Conservation (phyloP, 1,140 invertebrate species). For the Dinoponera quadriceps region DNA sequence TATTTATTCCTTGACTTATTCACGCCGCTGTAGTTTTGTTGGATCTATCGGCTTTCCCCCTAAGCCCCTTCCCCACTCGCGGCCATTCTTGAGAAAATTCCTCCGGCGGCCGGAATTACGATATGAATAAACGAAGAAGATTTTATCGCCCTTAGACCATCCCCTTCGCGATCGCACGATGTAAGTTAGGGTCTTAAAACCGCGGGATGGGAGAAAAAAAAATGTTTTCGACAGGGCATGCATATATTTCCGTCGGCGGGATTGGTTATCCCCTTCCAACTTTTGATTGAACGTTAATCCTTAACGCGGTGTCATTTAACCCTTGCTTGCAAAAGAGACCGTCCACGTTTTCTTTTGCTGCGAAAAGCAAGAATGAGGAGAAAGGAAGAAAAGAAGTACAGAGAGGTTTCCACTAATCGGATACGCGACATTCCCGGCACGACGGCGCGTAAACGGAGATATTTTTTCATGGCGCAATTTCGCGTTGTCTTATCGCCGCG, state of each 20-base stretch:
- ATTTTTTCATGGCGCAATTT: neutral
- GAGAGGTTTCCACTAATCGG: neutral
- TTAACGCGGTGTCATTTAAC: neutral
- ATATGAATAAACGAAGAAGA: conserved; percentile 57
- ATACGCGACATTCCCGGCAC: neutral
- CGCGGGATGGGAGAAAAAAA: neutral
- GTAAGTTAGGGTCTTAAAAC: neutral
- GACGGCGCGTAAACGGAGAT: neutral
- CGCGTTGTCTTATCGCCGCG: neutral
- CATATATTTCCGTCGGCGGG: neutral
- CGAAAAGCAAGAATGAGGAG: too few species aligned
- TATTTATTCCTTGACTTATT: conserved; percentile 59
- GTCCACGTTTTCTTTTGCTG: neutral
- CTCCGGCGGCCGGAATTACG: conserved; percentile 15
- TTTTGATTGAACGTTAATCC: neutral
- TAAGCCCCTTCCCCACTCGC: neutral
- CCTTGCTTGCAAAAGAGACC: neutral
- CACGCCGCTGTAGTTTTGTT: conserved; percentile 44
- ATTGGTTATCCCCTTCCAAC: neutral
- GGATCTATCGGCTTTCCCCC: conserved; percentile 32
- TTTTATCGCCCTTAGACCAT: conserved; percentile 40
- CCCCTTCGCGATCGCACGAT: conserved; percentile 21
- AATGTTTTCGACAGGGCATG: conserved; percentile 4
- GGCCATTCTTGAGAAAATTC: conserved; percentile 13
- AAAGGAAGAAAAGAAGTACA: too few species aligned